Conservation (phyloP, 2,113 vertebrate species). For the Scophthalmus maximus region DNA sequence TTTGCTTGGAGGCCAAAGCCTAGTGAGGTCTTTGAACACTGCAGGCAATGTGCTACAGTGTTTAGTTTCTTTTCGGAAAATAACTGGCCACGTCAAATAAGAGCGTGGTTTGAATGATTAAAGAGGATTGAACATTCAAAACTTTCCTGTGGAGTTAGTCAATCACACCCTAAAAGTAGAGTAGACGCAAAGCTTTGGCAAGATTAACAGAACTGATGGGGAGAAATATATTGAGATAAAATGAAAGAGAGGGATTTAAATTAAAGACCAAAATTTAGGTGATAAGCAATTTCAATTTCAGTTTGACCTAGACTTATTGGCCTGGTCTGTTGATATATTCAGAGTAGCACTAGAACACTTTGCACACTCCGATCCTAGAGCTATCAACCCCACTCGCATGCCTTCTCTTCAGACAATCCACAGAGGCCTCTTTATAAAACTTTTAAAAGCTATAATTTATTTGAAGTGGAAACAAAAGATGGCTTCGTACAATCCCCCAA, state of each 20-base stretch:
- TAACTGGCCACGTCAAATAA: slow-evolving; percentile 1
- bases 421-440: slow-evolving; percentile 54
- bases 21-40: slow-evolving; percentile 6
- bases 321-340: background rate
- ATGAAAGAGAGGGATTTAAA: background rate
- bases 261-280: slow-evolving; percentile 4
- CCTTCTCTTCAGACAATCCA: slow-evolving; percentile 33
- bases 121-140: too few relatives aligned
- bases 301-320: background rate
- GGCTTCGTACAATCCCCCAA: slow-evolving; percentile 58
- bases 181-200: background rate
- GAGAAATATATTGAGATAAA: background rate
- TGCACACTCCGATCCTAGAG: background rate
- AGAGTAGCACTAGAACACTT: background rate
- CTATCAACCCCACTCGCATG: slow-evolving; percentile 4
- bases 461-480: slow-evolving; percentile 57
- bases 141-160: background rate
- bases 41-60: background rate
- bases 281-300: slow-evolving; percentile 3
- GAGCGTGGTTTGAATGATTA: background rate
- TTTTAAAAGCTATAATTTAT: slow-evolving; percentile 60
- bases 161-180: background rate
- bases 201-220: background rate
- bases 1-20: slow-evolving; percentile 6
- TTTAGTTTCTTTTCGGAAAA: slow-evolving; percentile 16